Percentiles rank a stretch among this genome's conserved stretches.
Conservation (phyloP, 2,113 vertebrate genomes). For the Syrmaticus mikado region DNA sequence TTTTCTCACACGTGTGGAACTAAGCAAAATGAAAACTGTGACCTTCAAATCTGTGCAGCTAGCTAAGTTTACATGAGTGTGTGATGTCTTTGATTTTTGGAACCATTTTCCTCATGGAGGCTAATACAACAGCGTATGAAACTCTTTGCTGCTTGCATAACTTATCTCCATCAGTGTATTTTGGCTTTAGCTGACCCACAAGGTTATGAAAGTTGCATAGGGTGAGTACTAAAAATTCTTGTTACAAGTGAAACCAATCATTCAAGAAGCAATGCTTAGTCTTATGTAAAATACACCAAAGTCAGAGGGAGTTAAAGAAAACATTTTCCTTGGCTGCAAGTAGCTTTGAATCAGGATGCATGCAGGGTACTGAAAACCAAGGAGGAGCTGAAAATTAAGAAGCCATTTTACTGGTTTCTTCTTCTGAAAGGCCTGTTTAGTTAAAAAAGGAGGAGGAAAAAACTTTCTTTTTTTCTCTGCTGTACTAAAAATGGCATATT, state of each 20-base stretch:
- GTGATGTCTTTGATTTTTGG: not conserved
- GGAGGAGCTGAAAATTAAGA: conserved; percentile 2
- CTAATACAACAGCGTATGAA: accelerated
- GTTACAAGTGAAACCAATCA: not conserved
- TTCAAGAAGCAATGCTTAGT: not conserved
- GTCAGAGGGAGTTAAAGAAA: not conserved
- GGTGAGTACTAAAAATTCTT: not conserved
- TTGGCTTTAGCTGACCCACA: not conserved
- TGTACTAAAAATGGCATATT: conserved; percentile 54
- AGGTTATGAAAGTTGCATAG: not conserved
- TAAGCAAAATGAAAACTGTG: not conserved
- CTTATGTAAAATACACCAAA: not conserved
- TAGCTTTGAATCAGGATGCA: not conserved
- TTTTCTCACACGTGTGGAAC: not conserved
- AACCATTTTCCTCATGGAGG: not conserved
- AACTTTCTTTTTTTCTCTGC: conserved; percentile 10
- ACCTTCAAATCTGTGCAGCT: not conserved
- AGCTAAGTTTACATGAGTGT: not conserved
- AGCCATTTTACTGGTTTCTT: not conserved
- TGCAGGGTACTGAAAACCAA: not conserved
- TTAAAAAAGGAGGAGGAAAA: conserved; percentile 24
- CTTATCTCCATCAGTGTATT: not conserved
- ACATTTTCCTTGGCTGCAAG: conserved; percentile 12
- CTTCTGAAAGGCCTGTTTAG: not conserved
- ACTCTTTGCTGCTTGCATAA: not conserved